Evolutionary conservation across 2,888 invertebrate genomes (phyloP).

Genomic region (Aspidiotus rigidus): DNA sequence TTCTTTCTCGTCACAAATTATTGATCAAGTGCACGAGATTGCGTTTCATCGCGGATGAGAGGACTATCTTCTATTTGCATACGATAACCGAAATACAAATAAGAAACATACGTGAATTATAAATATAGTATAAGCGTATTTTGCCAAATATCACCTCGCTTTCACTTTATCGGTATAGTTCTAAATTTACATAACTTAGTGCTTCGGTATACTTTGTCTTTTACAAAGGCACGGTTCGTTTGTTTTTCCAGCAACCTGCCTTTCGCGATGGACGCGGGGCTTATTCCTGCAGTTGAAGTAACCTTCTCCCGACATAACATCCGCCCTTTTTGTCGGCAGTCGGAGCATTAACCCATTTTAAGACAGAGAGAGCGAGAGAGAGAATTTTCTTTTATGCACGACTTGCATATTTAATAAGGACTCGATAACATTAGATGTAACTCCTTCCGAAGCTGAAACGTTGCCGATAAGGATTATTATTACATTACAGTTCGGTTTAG

Average conservation of each 20-base stretch:
- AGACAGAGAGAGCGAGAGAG: constrained; percentile 2
- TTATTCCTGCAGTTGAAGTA: constrained; percentile 32
- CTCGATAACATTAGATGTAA: constrained; percentile 31
- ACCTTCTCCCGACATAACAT: constrained; percentile 23
- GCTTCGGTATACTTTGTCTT: constrained; percentile 31
- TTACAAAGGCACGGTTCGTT: constrained; percentile 31
- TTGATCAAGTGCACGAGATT: too few species aligned
- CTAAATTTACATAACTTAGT: constrained; percentile 32
- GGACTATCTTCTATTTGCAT: constrained; percentile 1
- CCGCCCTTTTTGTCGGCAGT: constrained; percentile 29
- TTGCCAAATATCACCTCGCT: constrained; percentile 23
- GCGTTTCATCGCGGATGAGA: not conserved
- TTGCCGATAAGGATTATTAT: constrained; percentile 30
- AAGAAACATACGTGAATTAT: constrained; percentile 30
- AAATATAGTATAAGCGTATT: constrained; percentile 17
- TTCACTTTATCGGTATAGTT: constrained; percentile 23
- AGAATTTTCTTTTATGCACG: constrained; percentile 32
- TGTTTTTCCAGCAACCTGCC: constrained; percentile 30
- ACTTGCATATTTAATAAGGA: constrained; percentile 33
- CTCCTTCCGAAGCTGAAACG: constrained; percentile 17
- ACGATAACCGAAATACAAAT: constrained; percentile 4
- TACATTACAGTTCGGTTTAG: constrained; percentile 10
- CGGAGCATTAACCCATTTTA: constrained; percentile 28
- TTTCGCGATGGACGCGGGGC: constrained; percentile 23
- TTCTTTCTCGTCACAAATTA: too few species aligned